Evolutionary conservation across 2,888 invertebrate genomes (phyloP).

Genomic region (Nomada fucata): DNA sequence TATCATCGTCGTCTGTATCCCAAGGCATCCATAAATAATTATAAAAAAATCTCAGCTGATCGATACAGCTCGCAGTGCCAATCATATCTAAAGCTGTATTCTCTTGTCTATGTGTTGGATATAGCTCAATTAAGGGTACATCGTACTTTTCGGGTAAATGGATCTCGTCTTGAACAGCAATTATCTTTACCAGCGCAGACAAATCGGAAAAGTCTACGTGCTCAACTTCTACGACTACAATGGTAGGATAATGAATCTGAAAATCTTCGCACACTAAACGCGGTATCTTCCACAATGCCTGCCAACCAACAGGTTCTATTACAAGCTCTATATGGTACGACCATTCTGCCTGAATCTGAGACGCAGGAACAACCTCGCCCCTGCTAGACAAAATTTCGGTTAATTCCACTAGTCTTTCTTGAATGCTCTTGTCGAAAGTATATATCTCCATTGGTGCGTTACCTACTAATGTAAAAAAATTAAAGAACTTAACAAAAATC

Average conservation of each 20-base stretch:
- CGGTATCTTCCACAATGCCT: constrained; percentile 89
- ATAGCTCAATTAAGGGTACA: constrained; percentile 87
- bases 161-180: constrained; percentile 88
- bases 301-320: constrained; percentile 89
- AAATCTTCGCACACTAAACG: constrained; percentile 87
- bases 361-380: constrained; percentile 83
- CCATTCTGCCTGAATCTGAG: constrained; percentile 86
- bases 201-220: constrained; percentile 86
- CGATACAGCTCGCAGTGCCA: constrained; percentile 88
- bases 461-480: constrained; percentile 2
- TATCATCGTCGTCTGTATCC: constrained; percentile 88
- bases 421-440: constrained; percentile 86
- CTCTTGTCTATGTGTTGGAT: constrained; percentile 88
- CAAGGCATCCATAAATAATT: constrained; percentile 89
- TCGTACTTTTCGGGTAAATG: constrained; percentile 86
- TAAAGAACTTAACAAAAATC: no score
- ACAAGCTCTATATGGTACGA: constrained; percentile 86
- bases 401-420: constrained; percentile 86
- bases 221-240: constrained; percentile 87
- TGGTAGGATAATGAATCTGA: constrained; percentile 88
- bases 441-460: constrained; percentile 85
- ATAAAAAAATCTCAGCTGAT: constrained; percentile 88
- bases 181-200: constrained; percentile 86
- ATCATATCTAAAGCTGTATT: constrained; percentile 86
- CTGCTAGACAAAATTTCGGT: constrained; percentile 85